Conservation (phyloP, 2,113 vertebrate genomes). For the Lepus timidus region DNA sequence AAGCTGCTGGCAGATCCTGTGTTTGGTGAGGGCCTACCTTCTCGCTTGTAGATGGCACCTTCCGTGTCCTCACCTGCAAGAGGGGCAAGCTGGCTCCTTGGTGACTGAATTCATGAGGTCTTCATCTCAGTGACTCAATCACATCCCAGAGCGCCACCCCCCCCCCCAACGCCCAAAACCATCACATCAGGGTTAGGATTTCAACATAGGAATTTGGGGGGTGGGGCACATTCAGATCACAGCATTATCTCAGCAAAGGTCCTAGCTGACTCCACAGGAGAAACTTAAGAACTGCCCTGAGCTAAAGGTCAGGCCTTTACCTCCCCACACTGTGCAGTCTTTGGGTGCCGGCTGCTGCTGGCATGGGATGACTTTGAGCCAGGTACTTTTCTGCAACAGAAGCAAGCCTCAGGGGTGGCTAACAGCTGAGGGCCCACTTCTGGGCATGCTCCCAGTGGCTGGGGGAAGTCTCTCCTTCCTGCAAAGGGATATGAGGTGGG, state of each 20-base stretch:
- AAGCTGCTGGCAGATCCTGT: neutral
- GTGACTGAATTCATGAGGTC: neutral
- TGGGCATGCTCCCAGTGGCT: neutral
- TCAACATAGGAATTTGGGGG: neutral
- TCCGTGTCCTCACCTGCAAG: neutral
- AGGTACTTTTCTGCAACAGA: neutral
- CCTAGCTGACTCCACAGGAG: neutral
- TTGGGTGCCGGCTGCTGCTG: neutral
- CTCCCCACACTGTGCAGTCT: neutral
- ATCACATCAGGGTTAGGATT: neutral
- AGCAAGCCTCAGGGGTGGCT: conserved; percentile 30
- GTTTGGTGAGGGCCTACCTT: neutral
- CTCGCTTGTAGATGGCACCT: neutral
- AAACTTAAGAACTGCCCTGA: neutral
- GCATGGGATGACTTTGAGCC: neutral
- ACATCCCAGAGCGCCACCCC: neutral
- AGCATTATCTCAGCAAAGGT: neutral
- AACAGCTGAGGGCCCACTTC: conserved; percentile 8
- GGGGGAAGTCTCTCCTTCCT: neutral
- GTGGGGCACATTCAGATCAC: neutral
- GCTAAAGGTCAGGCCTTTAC: neutral
- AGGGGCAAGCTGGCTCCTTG: neutral
- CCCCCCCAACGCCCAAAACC: neutral
- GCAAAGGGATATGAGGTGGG: neutral
- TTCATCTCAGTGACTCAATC: neutral